A percentile compares a stretch with the other conserved stretches of the same genome.
These are phyloP conservation scores for Heliangelus exortis DNA, from an alignment of 2,797 vertebrate species.

Conservation along the genomic window DNA sequence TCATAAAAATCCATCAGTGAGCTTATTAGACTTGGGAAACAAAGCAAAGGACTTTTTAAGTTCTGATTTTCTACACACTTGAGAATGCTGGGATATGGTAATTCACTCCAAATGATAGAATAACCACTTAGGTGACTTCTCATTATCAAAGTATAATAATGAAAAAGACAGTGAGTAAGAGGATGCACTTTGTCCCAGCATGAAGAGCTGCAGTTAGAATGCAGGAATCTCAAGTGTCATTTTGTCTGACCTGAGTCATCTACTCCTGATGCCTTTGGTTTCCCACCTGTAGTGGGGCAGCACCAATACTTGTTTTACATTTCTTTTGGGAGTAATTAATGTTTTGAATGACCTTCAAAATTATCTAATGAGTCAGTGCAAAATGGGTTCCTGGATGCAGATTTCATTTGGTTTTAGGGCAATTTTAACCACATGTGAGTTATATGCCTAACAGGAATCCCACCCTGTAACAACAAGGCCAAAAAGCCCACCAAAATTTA, in stretches of 20 bases:
- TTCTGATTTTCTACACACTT: background rate
- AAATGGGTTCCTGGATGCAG: background rate
- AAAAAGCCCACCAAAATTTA: background rate
- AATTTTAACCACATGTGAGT: background rate
- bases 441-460: background rate
- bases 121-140: background rate
- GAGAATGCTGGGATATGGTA: background rate
- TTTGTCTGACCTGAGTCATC: background rate
- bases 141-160: background rate
- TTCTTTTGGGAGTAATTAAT: background rate
- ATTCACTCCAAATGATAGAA: background rate
- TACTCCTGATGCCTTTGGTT: background rate
- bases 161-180: background rate
- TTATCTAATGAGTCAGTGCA: background rate
- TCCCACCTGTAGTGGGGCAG: no score
- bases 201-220: background rate
- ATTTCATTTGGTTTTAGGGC: background rate
- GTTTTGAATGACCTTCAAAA: background rate
- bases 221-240: background rate
- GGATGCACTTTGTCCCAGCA: background rate
- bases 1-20: background rate
- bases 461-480: background rate
- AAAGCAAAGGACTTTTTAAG: background rate
- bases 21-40: background rate
- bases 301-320: background rate